Conservation (phyloP, 2,797 vertebrate genomes). For the Babyrousa celebensis region DNA sequence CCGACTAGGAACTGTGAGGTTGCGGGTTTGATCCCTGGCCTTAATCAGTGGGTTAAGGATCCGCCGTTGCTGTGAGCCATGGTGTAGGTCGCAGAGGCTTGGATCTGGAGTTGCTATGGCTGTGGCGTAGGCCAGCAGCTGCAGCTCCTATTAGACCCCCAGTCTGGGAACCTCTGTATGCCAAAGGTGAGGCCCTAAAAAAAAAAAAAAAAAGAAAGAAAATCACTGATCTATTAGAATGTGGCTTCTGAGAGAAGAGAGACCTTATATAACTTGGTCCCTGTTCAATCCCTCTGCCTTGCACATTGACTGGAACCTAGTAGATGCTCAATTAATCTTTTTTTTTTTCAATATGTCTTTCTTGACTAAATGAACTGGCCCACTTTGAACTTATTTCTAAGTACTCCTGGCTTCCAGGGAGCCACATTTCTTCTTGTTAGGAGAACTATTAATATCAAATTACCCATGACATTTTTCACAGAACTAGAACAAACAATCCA, state of each 20-base stretch:
- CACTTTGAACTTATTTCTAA: constrained; percentile 18
- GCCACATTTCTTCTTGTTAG: background rate
- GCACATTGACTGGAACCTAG: background rate
- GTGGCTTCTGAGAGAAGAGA: background rate
- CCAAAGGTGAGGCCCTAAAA: no score
- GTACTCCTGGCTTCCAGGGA: background rate
- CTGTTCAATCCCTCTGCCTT: background rate
- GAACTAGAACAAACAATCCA: no score
- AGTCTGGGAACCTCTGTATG: no score
- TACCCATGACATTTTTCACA: no score
- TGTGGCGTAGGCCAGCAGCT: no score
- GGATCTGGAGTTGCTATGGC: no score
- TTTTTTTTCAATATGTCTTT: background rate
- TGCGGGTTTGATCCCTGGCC: no score
- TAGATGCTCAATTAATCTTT: background rate
- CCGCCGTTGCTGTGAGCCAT: no score
- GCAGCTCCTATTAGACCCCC: no score
- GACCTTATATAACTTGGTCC: background rate
- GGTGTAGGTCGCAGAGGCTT: no score
- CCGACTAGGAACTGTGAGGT: no score
- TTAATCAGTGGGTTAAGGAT: no score
- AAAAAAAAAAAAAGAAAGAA: background rate
- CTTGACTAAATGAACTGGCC: background rate
- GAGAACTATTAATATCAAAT: background rate
- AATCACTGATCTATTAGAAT: background rate